Conservation (phyloP, 2,113 vertebrate species). For the Neolamprologus hecqui region DNA sequence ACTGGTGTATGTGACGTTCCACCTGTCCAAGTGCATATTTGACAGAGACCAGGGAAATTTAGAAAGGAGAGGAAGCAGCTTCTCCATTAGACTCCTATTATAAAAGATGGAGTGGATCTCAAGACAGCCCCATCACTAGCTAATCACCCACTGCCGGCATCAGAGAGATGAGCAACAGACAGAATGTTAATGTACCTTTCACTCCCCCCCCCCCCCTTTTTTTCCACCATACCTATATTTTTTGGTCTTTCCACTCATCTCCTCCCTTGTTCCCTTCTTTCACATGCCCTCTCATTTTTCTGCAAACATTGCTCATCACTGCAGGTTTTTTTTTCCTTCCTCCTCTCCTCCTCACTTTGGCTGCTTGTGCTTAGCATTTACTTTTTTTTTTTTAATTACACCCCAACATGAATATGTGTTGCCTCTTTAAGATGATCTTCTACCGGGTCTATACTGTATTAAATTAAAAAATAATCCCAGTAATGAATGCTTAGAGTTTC, state of each 20-base stretch:
- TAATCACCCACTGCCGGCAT: slow-evolving; percentile 46
- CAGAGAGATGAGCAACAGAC: slow-evolving; percentile 25
- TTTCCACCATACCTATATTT: not conserved
- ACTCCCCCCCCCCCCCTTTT: not conserved
- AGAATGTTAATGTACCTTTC: slow-evolving; percentile 45
- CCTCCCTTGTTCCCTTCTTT: not conserved
- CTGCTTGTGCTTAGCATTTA: not conserved
- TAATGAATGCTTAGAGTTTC: not conserved
- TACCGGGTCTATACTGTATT: not conserved
- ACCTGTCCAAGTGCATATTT: slow-evolving; percentile 7
- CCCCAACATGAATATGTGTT: not conserved
- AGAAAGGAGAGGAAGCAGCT: not conserved
- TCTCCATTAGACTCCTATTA: slow-evolving; percentile 50
- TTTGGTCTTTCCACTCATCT: not conserved
- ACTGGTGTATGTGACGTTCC: not conserved
- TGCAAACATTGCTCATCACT: not conserved
- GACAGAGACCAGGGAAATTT: not conserved
- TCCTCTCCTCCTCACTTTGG: not conserved
- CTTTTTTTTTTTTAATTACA: not conserved
- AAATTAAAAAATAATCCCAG: not conserved
- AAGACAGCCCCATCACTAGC: slow-evolving; percentile 51
- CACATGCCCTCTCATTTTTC: not conserved
- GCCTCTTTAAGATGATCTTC: not conserved
- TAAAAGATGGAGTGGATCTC: slow-evolving; percentile 46
- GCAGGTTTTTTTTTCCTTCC: not conserved